Conservation (phyloP, 2,797 vertebrate species). For the Schizopygopsis pylzovi region DNA sequence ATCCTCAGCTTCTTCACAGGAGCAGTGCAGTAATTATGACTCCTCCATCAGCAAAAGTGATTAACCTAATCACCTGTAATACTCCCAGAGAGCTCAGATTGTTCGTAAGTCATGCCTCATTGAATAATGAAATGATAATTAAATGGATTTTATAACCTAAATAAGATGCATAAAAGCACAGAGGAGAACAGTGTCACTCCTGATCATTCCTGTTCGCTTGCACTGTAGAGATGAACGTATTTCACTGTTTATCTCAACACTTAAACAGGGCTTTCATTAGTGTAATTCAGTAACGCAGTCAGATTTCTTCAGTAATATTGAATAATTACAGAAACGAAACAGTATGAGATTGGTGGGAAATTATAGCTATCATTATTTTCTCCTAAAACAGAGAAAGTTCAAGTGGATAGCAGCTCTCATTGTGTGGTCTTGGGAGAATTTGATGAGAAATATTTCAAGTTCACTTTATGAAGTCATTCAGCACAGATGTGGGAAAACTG, state of each 20-base stretch:
- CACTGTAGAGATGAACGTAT: not conserved
- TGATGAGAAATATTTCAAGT: not conserved
- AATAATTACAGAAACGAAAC: too few species aligned
- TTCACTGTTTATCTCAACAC: not conserved
- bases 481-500: too few species aligned
- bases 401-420: not conserved
- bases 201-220: not conserved
- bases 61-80: constrained; percentile 56
- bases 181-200: constrained; percentile 21
- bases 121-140: constrained; percentile 47
- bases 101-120: constrained; percentile 26
- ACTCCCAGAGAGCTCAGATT: constrained; percentile 19
- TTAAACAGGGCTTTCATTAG: not conserved
- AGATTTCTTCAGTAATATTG: too few species aligned
- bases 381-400: not conserved
- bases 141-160: constrained; percentile 40
- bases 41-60: constrained; percentile 47
- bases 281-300: too few species aligned
- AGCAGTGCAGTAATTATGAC: constrained; percentile 42
- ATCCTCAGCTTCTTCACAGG: constrained; percentile 23
- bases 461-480: not conserved
- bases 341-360: too few species aligned
- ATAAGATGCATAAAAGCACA: constrained; percentile 38
- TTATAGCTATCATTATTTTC: too few species aligned
- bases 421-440: not conserved